Conservation (phyloP, 2,888 invertebrate genomes). For the Ophion obscuratus region DNA sequence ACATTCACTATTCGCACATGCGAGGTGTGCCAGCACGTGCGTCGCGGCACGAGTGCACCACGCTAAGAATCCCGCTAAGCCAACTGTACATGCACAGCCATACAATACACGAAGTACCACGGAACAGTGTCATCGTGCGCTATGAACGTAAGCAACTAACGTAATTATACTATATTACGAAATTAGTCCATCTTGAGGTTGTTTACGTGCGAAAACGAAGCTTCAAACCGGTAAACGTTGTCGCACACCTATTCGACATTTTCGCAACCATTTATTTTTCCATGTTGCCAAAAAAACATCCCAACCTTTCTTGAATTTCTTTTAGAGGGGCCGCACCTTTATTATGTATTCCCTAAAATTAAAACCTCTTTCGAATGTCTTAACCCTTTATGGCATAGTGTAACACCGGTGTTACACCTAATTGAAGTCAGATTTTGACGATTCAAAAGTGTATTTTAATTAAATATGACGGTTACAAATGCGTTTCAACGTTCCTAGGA, state of each 20-base stretch:
- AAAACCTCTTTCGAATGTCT: no score
- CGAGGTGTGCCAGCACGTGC: background rate
- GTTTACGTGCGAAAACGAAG: background rate
- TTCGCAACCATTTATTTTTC: background rate
- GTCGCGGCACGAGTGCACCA: background rate
- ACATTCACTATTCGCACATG: slow-evolving; percentile 1
- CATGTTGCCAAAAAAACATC: background rate
- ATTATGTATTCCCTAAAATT: no score
- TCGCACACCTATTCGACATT: background rate
- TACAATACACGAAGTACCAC: background rate
- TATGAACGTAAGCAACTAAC: background rate
- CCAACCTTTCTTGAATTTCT: no score
- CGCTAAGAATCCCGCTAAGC: background rate
- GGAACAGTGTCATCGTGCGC: background rate
- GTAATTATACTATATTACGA: background rate
- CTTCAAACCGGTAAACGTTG: background rate
- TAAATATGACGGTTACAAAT: no score
- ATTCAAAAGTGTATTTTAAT: no score
- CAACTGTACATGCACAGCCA: background rate
- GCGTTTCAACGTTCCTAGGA: no score
- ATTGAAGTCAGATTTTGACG: no score
- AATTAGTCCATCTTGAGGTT: background rate
- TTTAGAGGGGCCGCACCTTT: no score
- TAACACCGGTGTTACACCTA: no score
- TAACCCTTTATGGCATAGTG: no score